Evolutionary conservation across 92 coral and sea anemone species (phyloP).

Genomic region (Palythoa grandis): DNA sequence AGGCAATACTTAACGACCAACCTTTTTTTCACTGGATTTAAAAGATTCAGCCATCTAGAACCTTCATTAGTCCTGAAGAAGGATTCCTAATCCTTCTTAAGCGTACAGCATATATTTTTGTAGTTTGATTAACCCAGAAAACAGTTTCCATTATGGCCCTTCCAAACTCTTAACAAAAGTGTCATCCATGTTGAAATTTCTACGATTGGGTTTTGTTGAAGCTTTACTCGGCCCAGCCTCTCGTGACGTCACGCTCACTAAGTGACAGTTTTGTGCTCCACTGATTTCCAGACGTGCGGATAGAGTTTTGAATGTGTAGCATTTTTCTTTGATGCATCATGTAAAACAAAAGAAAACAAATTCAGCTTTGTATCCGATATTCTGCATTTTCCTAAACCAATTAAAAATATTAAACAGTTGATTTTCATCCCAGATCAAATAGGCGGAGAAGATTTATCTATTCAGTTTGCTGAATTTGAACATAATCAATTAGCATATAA

Average conservation of each 20-base stretch:
- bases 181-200: slow-evolving; percentile 86
- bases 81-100: slow-evolving; percentile 48
- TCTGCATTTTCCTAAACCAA: slow-evolving; percentile 1
- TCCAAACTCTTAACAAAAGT: slow-evolving; percentile 46
- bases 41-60: slow-evolving; percentile 87
- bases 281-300: slow-evolving; percentile 26
- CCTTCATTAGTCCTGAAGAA: slow-evolving; percentile 74
- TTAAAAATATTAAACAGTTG: not conserved
- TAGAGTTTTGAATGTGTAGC: not conserved
- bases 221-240: slow-evolving; percentile 78
- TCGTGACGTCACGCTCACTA: slow-evolving; percentile 76
- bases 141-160: slow-evolving; percentile 63
- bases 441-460: slow-evolving; percentile 5
- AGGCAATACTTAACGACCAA: slow-evolving; percentile 37
- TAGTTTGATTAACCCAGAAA: slow-evolving; percentile 43
- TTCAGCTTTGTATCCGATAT: not conserved
- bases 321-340: not conserved
- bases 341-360: slow-evolving; percentile 3
- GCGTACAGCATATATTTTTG: slow-evolving; percentile 60
- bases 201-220: slow-evolving; percentile 17
- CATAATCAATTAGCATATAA: slow-evolving; percentile 2
- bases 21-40: slow-evolving; percentile 62
- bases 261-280: slow-evolving; percentile 62
- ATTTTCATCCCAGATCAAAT: slow-evolving; percentile 6
- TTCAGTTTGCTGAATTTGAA: not conserved